Evolutionary conservation across 1,140 invertebrate species (phyloP), one percentile per base, ranked within the genome.

Genomic region (Bombus breviceps): DNA sequence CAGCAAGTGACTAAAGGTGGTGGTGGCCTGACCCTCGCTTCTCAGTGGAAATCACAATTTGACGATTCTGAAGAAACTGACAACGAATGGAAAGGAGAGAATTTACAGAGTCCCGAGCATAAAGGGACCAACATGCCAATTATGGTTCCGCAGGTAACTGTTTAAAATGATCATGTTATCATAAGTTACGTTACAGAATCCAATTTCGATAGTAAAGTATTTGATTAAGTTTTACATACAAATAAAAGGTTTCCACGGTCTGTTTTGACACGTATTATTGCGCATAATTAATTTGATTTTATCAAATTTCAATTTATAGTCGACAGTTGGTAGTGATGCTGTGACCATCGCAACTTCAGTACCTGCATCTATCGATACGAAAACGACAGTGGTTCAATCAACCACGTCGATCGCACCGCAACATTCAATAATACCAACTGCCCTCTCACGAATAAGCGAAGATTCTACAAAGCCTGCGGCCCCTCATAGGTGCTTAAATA

Each of bases 11-110:
- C 97, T 0, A 96, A 96, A 91, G 97, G 97, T 69, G 96, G 96
- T 6, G 97, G 97, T 57, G 97, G 97, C 0, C 94, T 98, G 6
- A 98, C 98, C 0, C 93, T 98, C 22, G 98, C 98, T 0, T 98
- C 98, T 3, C 97, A 98, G 91, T 99, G 98, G 98, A 98, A 99
- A 92, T 98, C 98, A 5, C 98, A 98, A 92, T 99, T 99, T 92
- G 98, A 99, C 92, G 98, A 99, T 93, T 98, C 98, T 0, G 98
- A 99, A 89, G 98, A 98, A 92, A 98, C 98, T 1, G 98, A 99
- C 93, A 98, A 98, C 93, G 98, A 99, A 93, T 98, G 98, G 97
- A 98, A 98, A 93, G 97, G 97, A 78, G 98, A 98, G 85, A 96
- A 97, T 89, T 92, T 97, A 43, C 96, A 97, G 85, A 97, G 97